Evolutionary conservation across 2,113 vertebrate species (phyloP).

Genomic region (Amia ocellicauda): DNA sequence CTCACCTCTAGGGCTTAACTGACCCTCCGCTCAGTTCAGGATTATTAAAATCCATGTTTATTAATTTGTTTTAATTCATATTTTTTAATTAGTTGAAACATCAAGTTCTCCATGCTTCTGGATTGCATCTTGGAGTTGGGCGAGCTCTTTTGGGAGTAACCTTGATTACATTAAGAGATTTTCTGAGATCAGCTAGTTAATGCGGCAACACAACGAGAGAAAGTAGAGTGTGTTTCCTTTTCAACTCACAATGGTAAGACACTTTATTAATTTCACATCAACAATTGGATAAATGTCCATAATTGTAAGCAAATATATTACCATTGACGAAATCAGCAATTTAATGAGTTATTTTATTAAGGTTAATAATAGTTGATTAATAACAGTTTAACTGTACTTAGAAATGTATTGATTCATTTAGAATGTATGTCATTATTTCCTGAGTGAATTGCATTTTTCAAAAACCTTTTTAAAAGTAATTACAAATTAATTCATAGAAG

Average conservation of each 20-base stretch:
- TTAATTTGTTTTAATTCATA: constrained; percentile 3
- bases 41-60: constrained; percentile 18
- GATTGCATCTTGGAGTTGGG: background rate
- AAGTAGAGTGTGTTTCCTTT: background rate
- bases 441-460: too few species aligned
- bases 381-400: too few species aligned
- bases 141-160: constrained; percentile 11
- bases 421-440: too few species aligned
- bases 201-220: background rate
- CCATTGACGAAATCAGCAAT: too few species aligned
- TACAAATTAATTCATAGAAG: too few species aligned
- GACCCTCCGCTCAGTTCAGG: constrained; percentile 16
- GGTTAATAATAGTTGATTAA: too few species aligned
- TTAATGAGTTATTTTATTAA: too few species aligned
- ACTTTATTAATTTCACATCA: too few species aligned
- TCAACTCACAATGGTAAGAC: constrained; percentile 5
- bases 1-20: constrained; percentile 29
- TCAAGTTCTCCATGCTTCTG: background rate
- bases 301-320: too few species aligned
- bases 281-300: too few species aligned
- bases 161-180: constrained; percentile 9
- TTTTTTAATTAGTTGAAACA: background rate
- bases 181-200: background rate
- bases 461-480: too few species aligned
- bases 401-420: too few species aligned